Evolutionary conservation across 2,888 invertebrate species (phyloP), one percentile per base, ranked within the genome.

Genomic region (Aelia acuminata): DNA sequence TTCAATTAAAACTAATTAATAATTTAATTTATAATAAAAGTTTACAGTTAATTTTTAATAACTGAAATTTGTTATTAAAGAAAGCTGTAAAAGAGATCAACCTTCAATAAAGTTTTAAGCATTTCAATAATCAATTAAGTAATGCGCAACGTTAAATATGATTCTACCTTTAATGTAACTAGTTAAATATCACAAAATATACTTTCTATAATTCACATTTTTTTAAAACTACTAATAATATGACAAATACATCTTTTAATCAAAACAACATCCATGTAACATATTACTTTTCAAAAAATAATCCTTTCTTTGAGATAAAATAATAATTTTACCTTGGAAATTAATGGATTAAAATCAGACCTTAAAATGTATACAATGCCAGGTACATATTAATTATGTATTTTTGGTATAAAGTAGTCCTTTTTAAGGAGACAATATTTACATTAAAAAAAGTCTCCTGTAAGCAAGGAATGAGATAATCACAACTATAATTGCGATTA

Each of bases 381-480:
- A 80, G 80, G 80, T 80, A 80, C 80, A 80, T 80, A 80, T 80
- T 80, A 80, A 11, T 43, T 80, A 80, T 80, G 80, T 80, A 80
- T 80, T 80, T 87, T 87, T 87, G 87, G 87, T 84, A 87, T 87
- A 80, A 84, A 80, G 70, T 70, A 26, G 39, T 87, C 43, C 31
- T 48, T 87, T 75, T 48, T 22, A 70, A 70, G 57, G 84, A 84
- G 47, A 31, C 20, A 50, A 15, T 57, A 39, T 84, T 89, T 89
- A 89, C 35, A 89, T 70, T 50, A 89, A 87, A 80, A 91, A 91
- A 20, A 91, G 49, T 88, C 91, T 90, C 84, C 91, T 90, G 88
- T 90, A 91, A 22, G 91, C 80, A 31, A 91, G 90, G 57, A 91
- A 89, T 10, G 90, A 90, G 84, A 91, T 91, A 48, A 90, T 90